Base-by-base conservation (phyloP, 1,140 invertebrate species). In the Babylonia areolata region DNA sequence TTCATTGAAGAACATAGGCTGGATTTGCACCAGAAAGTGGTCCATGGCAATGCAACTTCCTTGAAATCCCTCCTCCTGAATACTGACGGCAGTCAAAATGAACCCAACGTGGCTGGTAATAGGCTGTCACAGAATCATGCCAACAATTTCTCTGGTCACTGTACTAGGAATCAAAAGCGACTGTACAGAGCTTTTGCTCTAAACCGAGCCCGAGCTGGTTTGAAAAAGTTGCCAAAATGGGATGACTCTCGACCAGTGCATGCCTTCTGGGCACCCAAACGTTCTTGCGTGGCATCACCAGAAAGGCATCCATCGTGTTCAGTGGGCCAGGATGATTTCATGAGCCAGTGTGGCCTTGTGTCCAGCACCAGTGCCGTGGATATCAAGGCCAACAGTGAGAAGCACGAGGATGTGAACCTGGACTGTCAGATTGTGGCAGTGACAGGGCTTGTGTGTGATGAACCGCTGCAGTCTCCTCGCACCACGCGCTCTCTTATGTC, bases 371-470 rank as follows among this genome's bases (percentile, higher is more conserved):
- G 89, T 37, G 87, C 87, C 20, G 82, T 69, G 35, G 87, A 85
- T 39, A 58, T 89, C 20, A 84, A 88, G 84, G 31, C 78, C 85
- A 73, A 80, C 84, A 75, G 58, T 80, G 77, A 87, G 84, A 23
- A 64, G 5, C 87, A 87, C 17, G 81, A 88, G 39, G 87, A 89
- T 28, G 86, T 90, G 37, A 89, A 92, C 71, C 85, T 91, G 77
- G 90, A 92, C 87, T 92, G 91, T 90, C 88, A 91, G 78, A 91
- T 92, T 42, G 83, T 91, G 64, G 88, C 88, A 78, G 88, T 92
- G n/a, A 87, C 88, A 80, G 87, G 83, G 31, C 87, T 82, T 51
- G 46, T 51, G 46, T 51, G 46, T 51, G 46, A 17, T 51, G 46
- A 51, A 23, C 33, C 85, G 37, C n/a, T 81, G 9, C 39, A 81